A percentile compares a stretch with the other conserved stretches of the same genome.
phyloP scores from a whole-genome alignment of 2,888 invertebrate genomes.

The Trypoxylon attenuatum region DNA sequence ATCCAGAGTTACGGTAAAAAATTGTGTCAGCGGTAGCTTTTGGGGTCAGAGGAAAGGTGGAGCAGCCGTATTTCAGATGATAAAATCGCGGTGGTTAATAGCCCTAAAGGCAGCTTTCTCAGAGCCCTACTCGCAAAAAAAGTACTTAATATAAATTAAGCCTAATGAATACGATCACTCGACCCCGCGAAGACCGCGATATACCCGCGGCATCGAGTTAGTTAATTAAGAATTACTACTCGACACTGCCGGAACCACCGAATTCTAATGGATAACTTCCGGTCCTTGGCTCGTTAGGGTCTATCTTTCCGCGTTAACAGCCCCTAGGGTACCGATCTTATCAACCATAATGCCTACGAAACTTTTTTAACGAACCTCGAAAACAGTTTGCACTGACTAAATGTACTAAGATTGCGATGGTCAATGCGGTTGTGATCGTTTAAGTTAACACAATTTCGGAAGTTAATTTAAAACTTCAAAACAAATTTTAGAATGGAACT shows the following conservation, averaged over 20 bases:
- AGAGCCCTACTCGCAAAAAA: background rate
- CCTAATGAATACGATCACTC: slow-evolving; percentile 5
- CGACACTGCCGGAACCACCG: slow-evolving; percentile 48
- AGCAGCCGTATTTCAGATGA: slow-evolving; percentile 13
- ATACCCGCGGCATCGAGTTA: slow-evolving; percentile 4
- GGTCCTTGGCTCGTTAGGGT: slow-evolving; percentile 51
- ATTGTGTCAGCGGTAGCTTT: slow-evolving; percentile 3
- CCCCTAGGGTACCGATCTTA: slow-evolving; percentile 48
- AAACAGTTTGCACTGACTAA: slow-evolving; percentile 33
- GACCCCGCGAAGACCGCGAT: background rate
- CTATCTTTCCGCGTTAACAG: slow-evolving; percentile 56
- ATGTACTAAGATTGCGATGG: slow-evolving; percentile 1
- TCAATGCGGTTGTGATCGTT: no score
- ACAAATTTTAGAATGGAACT: no score
- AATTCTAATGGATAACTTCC: slow-evolving; percentile 60
- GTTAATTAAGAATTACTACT: slow-evolving; percentile 54
- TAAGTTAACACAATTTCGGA: no score
- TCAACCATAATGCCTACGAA: slow-evolving; percentile 26
- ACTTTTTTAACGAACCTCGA: slow-evolving; percentile 21
- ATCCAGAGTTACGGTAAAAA: no score
- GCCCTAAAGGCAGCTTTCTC: background rate
- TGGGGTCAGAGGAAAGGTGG: slow-evolving; percentile 6
- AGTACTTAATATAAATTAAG: slow-evolving; percentile 9
- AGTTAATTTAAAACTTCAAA: no score
- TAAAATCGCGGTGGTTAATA: slow-evolving; percentile 13